Conservation (phyloP, 2,113 vertebrate genomes). For the Sphaerodactylus townsendi region DNA sequence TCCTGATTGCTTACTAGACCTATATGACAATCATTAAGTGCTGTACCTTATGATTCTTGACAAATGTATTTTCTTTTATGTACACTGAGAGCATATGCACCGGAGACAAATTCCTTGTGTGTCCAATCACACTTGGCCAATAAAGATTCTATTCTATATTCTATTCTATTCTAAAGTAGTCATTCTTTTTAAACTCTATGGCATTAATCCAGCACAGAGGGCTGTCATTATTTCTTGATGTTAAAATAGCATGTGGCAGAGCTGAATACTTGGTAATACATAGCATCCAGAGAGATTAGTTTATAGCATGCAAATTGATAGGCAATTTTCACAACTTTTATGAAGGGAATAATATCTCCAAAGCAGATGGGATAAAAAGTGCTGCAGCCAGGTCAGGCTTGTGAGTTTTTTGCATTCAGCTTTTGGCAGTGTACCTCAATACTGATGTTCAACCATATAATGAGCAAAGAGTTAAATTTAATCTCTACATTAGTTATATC, state of each 20-base stretch:
- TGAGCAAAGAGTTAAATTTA: conserved; percentile 16
- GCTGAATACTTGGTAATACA: conserved; percentile 30
- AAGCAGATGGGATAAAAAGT: conserved; percentile 27
- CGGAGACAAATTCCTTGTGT: no score
- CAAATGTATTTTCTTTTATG: no score
- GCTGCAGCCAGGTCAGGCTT: conserved; percentile 1
- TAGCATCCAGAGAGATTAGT: conserved; percentile 37
- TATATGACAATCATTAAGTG: no score
- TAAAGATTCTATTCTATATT: no score
- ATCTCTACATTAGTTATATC: background rate
- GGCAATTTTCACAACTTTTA: conserved; percentile 38
- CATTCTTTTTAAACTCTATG: background rate
- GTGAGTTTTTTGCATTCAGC: background rate
- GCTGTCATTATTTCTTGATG: conserved; percentile 31
- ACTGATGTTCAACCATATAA: conserved; percentile 10
- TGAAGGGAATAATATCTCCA: conserved; percentile 27
- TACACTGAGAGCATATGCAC: no score
- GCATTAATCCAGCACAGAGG: background rate
- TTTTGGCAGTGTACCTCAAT: background rate
- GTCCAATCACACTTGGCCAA: no score
- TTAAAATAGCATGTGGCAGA: conserved; percentile 7
- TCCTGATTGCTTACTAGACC: no score
- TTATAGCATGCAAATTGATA: conserved; percentile 43
- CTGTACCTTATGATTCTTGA: no score
- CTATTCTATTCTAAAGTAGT: background rate